Evolutionary conservation across 2,113 vertebrate species (phyloP).

Genomic region (Halcyon senegalensis): DNA sequence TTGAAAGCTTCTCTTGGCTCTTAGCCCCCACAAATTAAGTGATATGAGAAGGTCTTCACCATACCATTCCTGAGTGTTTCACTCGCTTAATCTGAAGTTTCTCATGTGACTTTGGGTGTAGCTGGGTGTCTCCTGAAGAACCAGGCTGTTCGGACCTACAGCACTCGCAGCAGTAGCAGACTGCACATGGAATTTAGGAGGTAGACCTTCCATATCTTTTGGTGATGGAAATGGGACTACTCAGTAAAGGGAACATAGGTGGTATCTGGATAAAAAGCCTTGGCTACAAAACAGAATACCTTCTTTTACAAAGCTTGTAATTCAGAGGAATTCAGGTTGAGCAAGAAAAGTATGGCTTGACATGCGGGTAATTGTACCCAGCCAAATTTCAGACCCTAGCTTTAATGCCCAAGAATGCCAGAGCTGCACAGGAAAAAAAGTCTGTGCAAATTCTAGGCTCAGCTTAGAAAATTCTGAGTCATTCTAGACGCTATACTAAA

Average conservation of each 20-base stretch:
- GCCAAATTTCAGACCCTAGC: not conserved
- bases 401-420: not conserved
- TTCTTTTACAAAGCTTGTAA: not conserved
- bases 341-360: not conserved
- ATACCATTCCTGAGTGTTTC: not conserved
- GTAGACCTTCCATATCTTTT: not conserved
- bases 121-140: not conserved
- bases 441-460: not conserved
- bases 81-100: not conserved
- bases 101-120: not conserved
- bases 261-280: not conserved
- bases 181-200: not conserved
- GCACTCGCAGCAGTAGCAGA: not conserved
- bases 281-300: not conserved
- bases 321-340: not conserved
- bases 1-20: not conserved
- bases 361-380: not conserved
- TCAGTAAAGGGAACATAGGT: not conserved
- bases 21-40: not conserved
- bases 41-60: not conserved
- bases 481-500: not conserved
- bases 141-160: not conserved
- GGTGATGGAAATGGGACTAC: not conserved
- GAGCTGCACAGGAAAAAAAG: not conserved
- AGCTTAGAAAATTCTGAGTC: conserved; percentile 34